A percentile compares a stretch with the other conserved stretches of the same genome.
Evolutionary conservation across 2,888 invertebrate species (phyloP).

Genomic region (Nymphalis urticae): DNA sequence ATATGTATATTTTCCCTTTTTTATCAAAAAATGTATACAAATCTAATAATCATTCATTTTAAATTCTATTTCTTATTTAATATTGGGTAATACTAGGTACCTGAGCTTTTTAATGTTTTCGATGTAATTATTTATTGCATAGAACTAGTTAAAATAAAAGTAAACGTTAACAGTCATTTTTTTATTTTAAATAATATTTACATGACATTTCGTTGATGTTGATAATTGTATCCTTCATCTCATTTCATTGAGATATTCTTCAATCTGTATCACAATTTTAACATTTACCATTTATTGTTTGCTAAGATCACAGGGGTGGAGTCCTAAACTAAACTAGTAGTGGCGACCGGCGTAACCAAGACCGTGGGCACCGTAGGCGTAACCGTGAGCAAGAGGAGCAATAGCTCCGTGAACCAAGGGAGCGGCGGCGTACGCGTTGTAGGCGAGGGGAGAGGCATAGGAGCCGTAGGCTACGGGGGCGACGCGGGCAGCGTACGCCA

Average conservation of each 20-base stretch:
- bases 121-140: background rate
- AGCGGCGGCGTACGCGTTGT: slow-evolving; percentile 40
- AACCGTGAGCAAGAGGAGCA: slow-evolving; percentile 42
- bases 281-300: slow-evolving; percentile 17
- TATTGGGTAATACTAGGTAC: too few relatives aligned
- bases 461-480: slow-evolving; percentile 29
- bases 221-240: slow-evolving; percentile 14
- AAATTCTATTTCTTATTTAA: too few relatives aligned
- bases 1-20: too few relatives aligned
- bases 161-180: slow-evolving; percentile 9
- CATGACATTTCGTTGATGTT: slow-evolving; percentile 27
- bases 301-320: slow-evolving; percentile 27
- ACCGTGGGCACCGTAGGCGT: slow-evolving; percentile 38
- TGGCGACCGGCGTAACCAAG: slow-evolving; percentile 39
- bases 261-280: slow-evolving; percentile 1
- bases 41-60: too few relatives aligned
- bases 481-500: slow-evolving; percentile 39
- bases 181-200: slow-evolving; percentile 33
- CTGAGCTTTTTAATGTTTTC: too few relatives aligned
- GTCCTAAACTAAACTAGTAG: slow-evolving; percentile 23
- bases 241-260: background rate
- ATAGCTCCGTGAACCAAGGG: slow-evolving; percentile 11
- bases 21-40: too few relatives aligned
- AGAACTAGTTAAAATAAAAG: slow-evolving; percentile 12
- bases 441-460: slow-evolving; percentile 24